Evolutionary conservation across 2,113 vertebrate species (phyloP).

Genomic region (Arizona elegans): DNA sequence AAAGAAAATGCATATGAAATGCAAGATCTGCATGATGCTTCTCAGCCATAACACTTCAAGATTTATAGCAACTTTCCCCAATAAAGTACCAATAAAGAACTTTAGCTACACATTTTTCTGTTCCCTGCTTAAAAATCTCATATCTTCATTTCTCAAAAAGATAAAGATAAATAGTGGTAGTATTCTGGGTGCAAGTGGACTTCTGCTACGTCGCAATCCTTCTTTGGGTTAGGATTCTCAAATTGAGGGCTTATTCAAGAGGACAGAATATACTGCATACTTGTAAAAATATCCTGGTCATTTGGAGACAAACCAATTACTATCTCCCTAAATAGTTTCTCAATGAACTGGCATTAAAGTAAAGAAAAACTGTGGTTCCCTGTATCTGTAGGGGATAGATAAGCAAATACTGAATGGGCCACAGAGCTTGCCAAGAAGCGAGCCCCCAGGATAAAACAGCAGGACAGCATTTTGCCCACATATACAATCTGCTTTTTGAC

Average conservation of each 20-base stretch:
- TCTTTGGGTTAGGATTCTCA: not conserved
- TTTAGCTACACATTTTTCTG: not conserved
- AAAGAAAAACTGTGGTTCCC: not conserved
- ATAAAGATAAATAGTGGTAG: not conserved
- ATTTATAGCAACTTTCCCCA: not conserved
- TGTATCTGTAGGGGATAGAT: not conserved
- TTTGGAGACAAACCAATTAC: not conserved
- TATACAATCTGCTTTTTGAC: not conserved
- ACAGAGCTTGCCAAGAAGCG: not conserved
- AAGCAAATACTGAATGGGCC: not conserved
- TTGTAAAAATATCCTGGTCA: not conserved
- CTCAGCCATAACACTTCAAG: not conserved
- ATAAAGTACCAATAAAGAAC: not conserved
- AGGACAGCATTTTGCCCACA: not conserved
- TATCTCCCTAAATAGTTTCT: not conserved
- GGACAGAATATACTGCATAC: not conserved
- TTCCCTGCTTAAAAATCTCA: not conserved
- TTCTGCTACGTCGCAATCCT: not conserved
- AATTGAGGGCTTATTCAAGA: not conserved
- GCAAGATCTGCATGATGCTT: not conserved
- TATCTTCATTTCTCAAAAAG: not conserved
- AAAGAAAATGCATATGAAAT: not conserved
- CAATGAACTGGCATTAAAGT: not conserved
- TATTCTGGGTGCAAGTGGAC: not conserved
- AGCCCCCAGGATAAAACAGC: not conserved